Evolutionary conservation across 1,140 invertebrate species (phyloP), one percentile per base, ranked within the genome.

Genomic region (Tribolium madens): DNA sequence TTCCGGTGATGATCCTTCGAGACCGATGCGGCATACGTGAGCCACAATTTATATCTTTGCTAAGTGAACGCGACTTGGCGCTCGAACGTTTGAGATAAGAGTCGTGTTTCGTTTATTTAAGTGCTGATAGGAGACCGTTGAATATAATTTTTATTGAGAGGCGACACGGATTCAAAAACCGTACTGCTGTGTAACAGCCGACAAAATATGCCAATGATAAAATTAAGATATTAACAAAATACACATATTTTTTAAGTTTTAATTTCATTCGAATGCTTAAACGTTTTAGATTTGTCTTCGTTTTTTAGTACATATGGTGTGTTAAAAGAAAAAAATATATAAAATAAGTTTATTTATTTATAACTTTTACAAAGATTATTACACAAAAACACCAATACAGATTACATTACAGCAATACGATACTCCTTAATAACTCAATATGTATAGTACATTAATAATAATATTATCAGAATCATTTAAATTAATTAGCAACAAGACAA

Each of bases 11-110:
- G 73, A 75, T 57, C 46, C 53, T 50, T 10, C 26, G 53, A 50
- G 53, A 57, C 57, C 69, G 69, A 71, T 75, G 53, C 53, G 53
- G 73, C 21, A 57, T 64, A 64, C 57, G 57, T 64, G 57, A 64
- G 57, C 7, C 57, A 64, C 57, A 64, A 64, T 64, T 64, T 64
- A 64, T 64, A 64, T 64, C 57, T 64, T 64, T 33, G 57, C 57
- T 64, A 64, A 64, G 57, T 64, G 57, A 64, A 64, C 57, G 21
- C 57, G 57, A 64, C 57, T 64, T 26, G 26, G 26, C 52, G 57
- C 57, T 64, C 57, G 57, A 64, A 64, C 57, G 57, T 64, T 64
- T 64, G 57, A 64, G 57, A 64, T 64, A 64, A 64, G 57, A 64
- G 26, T 64, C 57, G 57, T 64, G 57, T 64, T 64, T 64, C 57